Base-by-base conservation (phyloP, 2,797 vertebrate genomes). In the Hirundo rustica region DNA sequence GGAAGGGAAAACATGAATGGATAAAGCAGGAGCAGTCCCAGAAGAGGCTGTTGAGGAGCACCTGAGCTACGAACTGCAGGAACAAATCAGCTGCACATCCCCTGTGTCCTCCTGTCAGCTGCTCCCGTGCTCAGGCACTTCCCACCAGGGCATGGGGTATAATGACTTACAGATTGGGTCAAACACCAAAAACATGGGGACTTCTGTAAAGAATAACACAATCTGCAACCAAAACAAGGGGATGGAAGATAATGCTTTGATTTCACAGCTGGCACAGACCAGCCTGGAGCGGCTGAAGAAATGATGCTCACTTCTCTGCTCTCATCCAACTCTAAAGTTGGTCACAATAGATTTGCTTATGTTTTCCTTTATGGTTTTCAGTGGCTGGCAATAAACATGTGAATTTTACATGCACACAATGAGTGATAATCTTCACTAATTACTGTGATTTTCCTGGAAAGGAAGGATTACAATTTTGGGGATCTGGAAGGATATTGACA, bases 61-160 rank as follows among this genome's bases (percentile, higher is more conserved):
- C 34, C 74, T 73, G 54, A 92, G 47, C 19, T 64, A 48, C 13
- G 48, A 92, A 60, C 32, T 19, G 32, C 27, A 68, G 50, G n/a
- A 78, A 27, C 7, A 78, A 30, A 67, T 10, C 50, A 74, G 14
- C 36, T 51, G 42, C 29, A 51, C 0, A 0, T 34, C n/a, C 32
- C 16, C 13, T 20, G 20, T 3, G 2, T 47, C 53, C 75, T 64
- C 29, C 1, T 5, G 5, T 5, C 3, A 2, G 19, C 64, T 75
- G 61, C 36, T 78, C 47, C 54, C 0, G 0, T 0, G 8, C 34
- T 65, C 62, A 21, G 58, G 44, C 30, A 17, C 25, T 68, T 87
- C 47, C 45, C 72, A 29, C 5, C 34, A 9, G 10, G 57, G 16
- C 60, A 68, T 0, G 0, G 10, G 11, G 34, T 65, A 29, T 70